Conservation (phyloP, 1,140 invertebrate genomes). For the Onthophagus taurus region DNA sequence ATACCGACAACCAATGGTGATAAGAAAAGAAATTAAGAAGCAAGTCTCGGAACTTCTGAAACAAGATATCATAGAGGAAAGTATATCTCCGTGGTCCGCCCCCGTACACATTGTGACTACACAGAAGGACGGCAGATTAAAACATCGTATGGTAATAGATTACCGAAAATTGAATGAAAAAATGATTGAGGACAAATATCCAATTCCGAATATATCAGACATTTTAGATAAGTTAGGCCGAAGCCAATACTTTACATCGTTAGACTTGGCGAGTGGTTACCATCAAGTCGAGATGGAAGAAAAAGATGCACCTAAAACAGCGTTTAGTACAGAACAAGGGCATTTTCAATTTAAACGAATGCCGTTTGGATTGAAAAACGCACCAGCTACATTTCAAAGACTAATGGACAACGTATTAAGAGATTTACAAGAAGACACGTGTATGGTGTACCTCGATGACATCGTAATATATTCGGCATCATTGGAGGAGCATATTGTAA, state of each 20-base stretch:
- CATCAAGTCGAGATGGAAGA: constrained; percentile 38
- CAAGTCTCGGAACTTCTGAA: no score
- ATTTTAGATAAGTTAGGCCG: constrained; percentile 39
- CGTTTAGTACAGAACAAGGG: constrained; percentile 34
- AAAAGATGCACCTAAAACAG: constrained; percentile 37
- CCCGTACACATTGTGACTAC: no score
- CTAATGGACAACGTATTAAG: constrained; percentile 33
- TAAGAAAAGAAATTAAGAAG: no score
- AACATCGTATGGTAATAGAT: no score
- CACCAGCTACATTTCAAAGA: constrained; percentile 37
- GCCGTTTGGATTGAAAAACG: constrained; percentile 22
- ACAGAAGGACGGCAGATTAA: no score
- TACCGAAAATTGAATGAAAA: no score
- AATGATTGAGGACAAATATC: no score
- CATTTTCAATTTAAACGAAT: constrained; percentile 34
- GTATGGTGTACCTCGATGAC: constrained; percentile 4
- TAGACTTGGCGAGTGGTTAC: constrained; percentile 40
- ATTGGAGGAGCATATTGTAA: not conserved
- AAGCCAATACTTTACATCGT: constrained; percentile 36
- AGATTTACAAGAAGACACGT: constrained; percentile 16
- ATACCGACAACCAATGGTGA: no score
- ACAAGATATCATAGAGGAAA: no score
- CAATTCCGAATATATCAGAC: constrained; percentile 43
- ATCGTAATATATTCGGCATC: constrained; percentile 5
- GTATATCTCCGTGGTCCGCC: no score